Percentiles rank a stretch among this genome's conserved stretches.
Evolutionary conservation across 2,888 invertebrate species (phyloP).

Genomic region (Lacanobia wlatinum): DNA sequence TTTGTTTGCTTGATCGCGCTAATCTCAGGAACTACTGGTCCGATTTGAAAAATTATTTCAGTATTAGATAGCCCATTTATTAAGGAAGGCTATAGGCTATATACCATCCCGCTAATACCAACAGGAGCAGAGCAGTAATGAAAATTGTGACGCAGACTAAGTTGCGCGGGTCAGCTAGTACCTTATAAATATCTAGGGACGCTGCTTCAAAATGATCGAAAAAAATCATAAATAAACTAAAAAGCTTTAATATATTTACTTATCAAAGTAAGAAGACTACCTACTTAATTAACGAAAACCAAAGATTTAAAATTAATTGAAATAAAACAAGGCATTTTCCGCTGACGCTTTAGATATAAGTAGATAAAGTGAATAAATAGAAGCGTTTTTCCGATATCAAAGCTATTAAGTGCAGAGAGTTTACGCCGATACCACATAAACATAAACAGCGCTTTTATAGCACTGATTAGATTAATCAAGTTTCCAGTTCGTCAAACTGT

Average conservation of each 20-base stretch:
- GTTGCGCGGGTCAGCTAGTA: no score
- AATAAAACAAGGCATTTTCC: neutral
- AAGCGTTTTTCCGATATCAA: constrained; percentile 18
- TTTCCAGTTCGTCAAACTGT: constrained; percentile 44
- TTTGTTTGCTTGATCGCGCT: no score
- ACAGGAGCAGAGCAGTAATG: no score
- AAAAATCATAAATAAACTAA: neutral
- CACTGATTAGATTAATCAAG: constrained; percentile 50
- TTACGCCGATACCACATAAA: constrained; percentile 26
- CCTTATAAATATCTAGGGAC: no score
- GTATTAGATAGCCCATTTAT: no score
- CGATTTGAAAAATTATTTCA: no score
- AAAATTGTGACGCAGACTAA: no score
- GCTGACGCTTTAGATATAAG: neutral
- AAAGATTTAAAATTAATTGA: neutral
- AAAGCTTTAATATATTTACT: neutral
- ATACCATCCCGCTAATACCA: no score
- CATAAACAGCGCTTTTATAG: constrained; percentile 42
- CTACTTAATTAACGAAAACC: constrained; percentile 1
- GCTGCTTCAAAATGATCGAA: no score
- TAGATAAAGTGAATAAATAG: constrained; percentile 14
- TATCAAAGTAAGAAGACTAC: neutral
- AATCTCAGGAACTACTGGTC: no score
- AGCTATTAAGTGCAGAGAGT: constrained; percentile 45
- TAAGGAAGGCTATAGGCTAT: no score